Conservation (phyloP, 2,888 invertebrate genomes). For the Morpho deidamia region DNA sequence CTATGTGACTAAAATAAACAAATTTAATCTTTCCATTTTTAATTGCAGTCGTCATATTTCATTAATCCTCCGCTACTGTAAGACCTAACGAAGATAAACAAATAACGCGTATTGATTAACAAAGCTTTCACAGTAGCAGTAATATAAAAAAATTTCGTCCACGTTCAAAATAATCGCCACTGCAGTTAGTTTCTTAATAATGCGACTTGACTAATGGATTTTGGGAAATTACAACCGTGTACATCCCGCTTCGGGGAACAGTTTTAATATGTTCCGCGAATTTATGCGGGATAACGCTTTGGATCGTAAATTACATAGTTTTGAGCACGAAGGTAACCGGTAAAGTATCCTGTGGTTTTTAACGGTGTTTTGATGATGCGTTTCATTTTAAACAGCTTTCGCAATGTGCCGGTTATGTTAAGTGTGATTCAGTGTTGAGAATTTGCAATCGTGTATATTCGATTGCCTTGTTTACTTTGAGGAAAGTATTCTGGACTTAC, state of each 20-base stretch:
- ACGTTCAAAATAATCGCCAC: slow-evolving; percentile 1
- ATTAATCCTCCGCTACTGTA: too few relatives aligned
- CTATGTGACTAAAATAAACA: too few relatives aligned
- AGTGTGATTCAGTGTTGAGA: too few relatives aligned
- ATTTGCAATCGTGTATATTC: too few relatives aligned
- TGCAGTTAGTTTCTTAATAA: slow-evolving; percentile 12
- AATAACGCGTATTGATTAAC: too few relatives aligned
- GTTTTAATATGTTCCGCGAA: slow-evolving; percentile 15
- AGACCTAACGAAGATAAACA: too few relatives aligned
- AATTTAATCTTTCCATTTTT: too few relatives aligned
- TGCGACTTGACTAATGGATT: slow-evolving; percentile 16
- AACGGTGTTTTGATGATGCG: not conserved
- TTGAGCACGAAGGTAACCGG: not conserved
- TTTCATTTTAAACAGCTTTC: not conserved
- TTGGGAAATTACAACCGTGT: slow-evolving; percentile 5
- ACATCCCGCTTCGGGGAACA: slow-evolving; percentile 6
- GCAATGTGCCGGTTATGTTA: too few relatives aligned
- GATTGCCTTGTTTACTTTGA: too few relatives aligned
- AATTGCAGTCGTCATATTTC: too few relatives aligned
- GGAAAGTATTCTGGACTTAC: too few relatives aligned
- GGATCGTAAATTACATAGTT: slow-evolving; percentile 9
- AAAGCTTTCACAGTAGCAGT: too few relatives aligned
- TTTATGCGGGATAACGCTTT: slow-evolving; percentile 7
- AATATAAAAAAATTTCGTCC: not conserved
- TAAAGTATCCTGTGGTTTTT: slow-evolving; percentile 4